phyloP scores from a whole-genome alignment of 2,113 vertebrate species.

The Hippoglossus stenolepis region DNA sequence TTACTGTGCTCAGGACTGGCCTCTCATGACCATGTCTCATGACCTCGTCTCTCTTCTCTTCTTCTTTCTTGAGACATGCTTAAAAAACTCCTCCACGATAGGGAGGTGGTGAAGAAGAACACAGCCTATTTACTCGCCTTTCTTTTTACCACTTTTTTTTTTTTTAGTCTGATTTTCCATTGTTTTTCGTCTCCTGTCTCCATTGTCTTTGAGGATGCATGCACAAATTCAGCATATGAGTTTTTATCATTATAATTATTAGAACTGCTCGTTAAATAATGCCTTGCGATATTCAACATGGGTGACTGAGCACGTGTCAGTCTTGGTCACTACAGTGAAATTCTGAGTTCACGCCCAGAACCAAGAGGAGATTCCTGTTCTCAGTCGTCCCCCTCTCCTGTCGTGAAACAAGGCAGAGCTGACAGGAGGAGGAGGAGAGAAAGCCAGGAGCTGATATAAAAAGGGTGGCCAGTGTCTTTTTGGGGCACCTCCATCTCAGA shows the following conservation, averaged over 20 bases:
- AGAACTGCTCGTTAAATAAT: conserved; percentile 66
- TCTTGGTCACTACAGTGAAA: conserved; percentile 56
- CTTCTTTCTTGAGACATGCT: conserved; percentile 68
- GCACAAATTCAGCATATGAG: conserved; percentile 78
- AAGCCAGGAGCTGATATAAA: conserved; percentile 63
- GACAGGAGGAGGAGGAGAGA: conserved; percentile 65
- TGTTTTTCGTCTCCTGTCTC: conserved; percentile 47
- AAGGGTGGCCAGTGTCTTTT: conserved; percentile 60
- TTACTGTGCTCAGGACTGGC: conserved; percentile 53
- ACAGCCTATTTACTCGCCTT: conserved; percentile 26
- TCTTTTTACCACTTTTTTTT: conserved; percentile 3
- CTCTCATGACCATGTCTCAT: conserved; percentile 41
- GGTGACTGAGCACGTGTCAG: conserved; percentile 55
- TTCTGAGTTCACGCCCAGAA: conserved; percentile 51
- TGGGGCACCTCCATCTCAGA: conserved; percentile 55
- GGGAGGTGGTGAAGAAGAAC: conserved; percentile 43
- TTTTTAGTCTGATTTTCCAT: conserved; percentile 41
- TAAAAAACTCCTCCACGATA: conserved; percentile 34
- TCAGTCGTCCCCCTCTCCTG: conserved; percentile 49
- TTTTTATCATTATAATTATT: conserved; percentile 64
- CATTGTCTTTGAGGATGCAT: conserved; percentile 73
- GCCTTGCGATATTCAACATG: conserved; percentile 66
- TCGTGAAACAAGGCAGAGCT: conserved; percentile 65
- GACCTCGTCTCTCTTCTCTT: conserved; percentile 32
- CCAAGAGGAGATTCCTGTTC: conserved; percentile 44